Evolutionary conservation across 2,888 invertebrate species (phyloP), one percentile per base, ranked within the genome.

Genomic region (Itoplectis maculator): DNA sequence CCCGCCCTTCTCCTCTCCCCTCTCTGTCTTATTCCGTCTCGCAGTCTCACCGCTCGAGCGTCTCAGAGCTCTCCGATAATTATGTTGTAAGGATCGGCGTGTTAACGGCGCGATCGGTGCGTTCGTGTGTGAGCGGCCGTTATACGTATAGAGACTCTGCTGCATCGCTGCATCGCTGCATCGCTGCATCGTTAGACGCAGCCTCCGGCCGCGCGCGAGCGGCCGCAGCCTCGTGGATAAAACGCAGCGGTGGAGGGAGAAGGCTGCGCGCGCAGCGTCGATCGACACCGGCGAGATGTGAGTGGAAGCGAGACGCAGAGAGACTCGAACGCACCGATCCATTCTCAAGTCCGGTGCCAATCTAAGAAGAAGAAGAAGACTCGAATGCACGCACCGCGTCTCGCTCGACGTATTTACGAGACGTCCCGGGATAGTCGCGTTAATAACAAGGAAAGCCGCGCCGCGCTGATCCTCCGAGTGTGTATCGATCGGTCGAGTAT

Each of bases 41-140:
- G 69, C 5, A 29, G 56, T 47, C 61, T 59, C 45, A 40, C 56
- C 77, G 73, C 54, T 54, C 75, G 76, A 69, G 74, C 61, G 68
- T 82, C 78, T 73, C n/a, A n/a, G n/a, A n/a, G n/a, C n/a, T n/a
- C n/a, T n/a, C n/a, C 80, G 86, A 88, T 88, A 88, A 88, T 88
- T 88, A 87, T 86, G 88, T 86, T 85, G 86, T 85, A 86, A 87
- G 80, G 87, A 88, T 87, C 86, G 86, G 82, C 87, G 87, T 83
- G 88, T 86, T 86, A 87, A 88, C 85, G 82, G 76, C 85, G 77
- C 85, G 77, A 83, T 84, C 74, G 80, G 79, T 74, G 84, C 82
- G 81, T 72, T n/a, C n/a, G n/a, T n/a, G n/a, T n/a, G n/a, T n/a
- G n/a, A n/a, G n/a, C n/a, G n/a, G n/a, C n/a, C n/a, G n/a, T n/a